Evolutionary conservation across 2,113 vertebrate species (phyloP), one percentile per base, ranked within the genome.

Genomic region (Cavia porcellus): DNA sequence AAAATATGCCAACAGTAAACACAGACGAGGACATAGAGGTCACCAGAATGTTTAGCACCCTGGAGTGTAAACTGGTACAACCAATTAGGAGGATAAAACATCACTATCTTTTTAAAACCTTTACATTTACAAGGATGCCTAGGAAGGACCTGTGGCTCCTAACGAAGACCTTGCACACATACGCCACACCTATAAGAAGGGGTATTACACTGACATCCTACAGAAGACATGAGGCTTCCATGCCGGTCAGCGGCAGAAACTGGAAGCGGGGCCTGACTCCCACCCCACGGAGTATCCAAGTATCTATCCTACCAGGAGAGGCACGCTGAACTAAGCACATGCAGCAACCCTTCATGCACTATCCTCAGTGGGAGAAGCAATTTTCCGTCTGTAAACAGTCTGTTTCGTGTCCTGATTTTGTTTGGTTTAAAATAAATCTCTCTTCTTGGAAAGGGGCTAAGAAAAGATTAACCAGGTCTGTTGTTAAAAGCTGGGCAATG

Each of bases 391-490:
- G 88, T 50, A 59, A 92, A 87, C 45, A 82, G 45, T 70, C 28
- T 32, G 96, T 38, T 62, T 91, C 47, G 84, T 25, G 50, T 59
- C 19, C 62, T 84, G 25, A 96, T 61, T 80, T 42, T 38, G 68
- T 75, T 57, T 79, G 38, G 42, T 86, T 95, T 93, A 62, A 83
- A 96, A 85, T 74, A 86, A 92, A 68, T 38, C 35, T 93, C 50
- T 66, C 42, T 50, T 80, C 57, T 38, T 50, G 15, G 52, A 42
- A 92, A 86, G 24, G 38, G 50, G 12, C 38, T 84, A 55, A 77
- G 35, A 75, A 88, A 42, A 32, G 42, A 87, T 93, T 75, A 66
- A 57, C 77, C 28, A 85, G 47, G 38, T 59, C 50, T 72, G 62
- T 35, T 61, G 59, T 66, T 89, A 92, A 89, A 55, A 86, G 52